phyloP scores from a whole-genome alignment of 2,797 vertebrate genomes.

The Ara ararauna region DNA sequence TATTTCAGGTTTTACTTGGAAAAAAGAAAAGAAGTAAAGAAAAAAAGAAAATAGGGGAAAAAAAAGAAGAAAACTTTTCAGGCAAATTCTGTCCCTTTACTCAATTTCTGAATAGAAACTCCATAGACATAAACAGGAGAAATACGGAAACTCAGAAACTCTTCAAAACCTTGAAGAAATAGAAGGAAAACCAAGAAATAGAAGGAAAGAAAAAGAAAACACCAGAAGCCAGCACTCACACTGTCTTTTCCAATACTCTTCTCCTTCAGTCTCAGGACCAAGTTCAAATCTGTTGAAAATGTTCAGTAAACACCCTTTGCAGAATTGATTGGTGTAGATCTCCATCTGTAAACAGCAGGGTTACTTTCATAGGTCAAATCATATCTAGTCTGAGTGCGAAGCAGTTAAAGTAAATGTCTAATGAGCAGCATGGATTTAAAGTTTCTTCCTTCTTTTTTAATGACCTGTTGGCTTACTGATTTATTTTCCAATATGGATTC shows the following conservation, averaged over 20 bases:
- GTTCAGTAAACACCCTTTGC: not conserved
- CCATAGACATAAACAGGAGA: not conserved
- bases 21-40: not conserved
- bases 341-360: not conserved
- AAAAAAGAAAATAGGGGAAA: too few species aligned
- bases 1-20: not conserved
- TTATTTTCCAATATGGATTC: constrained; percentile 20
- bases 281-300: not conserved
- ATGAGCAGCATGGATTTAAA: not conserved
- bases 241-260: not conserved
- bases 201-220: not conserved
- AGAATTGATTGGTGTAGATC: not conserved
- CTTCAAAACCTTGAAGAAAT: not conserved
- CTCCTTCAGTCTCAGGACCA: not conserved
- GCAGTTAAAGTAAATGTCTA: not conserved
- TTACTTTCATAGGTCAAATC: not conserved
- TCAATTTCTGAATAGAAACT: not conserved
- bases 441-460: constrained; percentile 13
- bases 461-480: not conserved
- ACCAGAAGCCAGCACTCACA: not conserved
- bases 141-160: not conserved
- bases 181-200: not conserved
- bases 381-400: not conserved
- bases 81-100: not conserved
- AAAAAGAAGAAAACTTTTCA: not conserved